Evolutionary conservation across 1,140 invertebrate species (phyloP).

Genomic region (Drosophila insularis): DNA sequence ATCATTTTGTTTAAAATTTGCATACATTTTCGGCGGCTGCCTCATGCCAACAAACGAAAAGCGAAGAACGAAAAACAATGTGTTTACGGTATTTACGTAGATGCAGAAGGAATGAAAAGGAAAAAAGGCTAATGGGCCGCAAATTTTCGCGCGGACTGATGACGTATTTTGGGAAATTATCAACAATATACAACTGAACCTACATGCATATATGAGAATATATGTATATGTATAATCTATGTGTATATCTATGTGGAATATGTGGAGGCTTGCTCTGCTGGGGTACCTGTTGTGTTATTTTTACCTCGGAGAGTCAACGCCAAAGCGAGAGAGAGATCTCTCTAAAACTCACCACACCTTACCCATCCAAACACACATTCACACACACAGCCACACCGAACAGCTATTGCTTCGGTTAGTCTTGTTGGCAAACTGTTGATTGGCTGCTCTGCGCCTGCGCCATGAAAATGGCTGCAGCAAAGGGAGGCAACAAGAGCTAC

Average conservation of each 20-base stretch:
- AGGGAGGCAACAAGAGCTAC: conserved; percentile 70
- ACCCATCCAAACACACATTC: conserved; percentile 2
- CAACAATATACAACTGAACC: conserved; percentile 55
- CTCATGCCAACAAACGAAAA: conserved; percentile 44
- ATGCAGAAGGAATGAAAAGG: conserved; percentile 32
- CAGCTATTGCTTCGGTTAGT: conserved; percentile 31
- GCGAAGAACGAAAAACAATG: conserved; percentile 1
- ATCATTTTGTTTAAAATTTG: conserved; percentile 70
- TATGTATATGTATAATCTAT: too few species aligned
- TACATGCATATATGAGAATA: conserved; percentile 19
- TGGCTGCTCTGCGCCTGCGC: conserved; percentile 81
- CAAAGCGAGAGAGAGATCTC: conserved; percentile 27
- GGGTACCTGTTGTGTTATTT: conserved; percentile 77
- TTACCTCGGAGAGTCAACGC: conserved; percentile 50
- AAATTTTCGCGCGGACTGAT: conserved; percentile 58
- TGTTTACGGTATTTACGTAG: conserved; percentile 61
- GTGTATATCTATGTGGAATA: neutral
- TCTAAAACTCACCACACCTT: conserved; percentile 40
- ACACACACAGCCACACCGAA: neutral
- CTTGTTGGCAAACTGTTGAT: conserved; percentile 80
- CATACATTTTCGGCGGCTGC: conserved; percentile 45
- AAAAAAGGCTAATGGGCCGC: conserved; percentile 61
- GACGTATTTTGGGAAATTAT: conserved; percentile 78
- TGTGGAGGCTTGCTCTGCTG: conserved; percentile 24
- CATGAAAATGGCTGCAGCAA: conserved; percentile 81